phyloP scores from a whole-genome alignment of 2,113 vertebrate genomes.

The Dissostichus mawsoni region DNA sequence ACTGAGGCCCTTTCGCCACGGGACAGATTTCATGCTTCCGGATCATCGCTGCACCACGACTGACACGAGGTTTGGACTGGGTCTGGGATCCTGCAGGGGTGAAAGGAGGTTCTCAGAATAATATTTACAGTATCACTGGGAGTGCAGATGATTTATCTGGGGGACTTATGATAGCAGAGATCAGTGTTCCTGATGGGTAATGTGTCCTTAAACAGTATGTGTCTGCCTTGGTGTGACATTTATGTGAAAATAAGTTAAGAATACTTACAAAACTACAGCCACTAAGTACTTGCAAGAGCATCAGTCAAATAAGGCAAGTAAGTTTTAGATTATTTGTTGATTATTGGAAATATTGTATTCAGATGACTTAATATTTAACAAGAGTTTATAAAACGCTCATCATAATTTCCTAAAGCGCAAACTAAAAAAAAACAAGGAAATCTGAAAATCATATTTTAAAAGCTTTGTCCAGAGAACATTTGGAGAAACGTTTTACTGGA shows the following conservation, averaged over 20 bases:
- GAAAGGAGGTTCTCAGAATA: constrained; percentile 31
- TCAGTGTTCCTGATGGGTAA: constrained; percentile 23
- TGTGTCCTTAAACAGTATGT: constrained; percentile 1
- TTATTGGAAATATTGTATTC: background rate
- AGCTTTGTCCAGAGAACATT: background rate
- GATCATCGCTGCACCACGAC: constrained; percentile 2
- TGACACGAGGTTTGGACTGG: constrained; percentile 39
- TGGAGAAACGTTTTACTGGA: background rate
- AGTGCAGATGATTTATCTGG: constrained; percentile 51
- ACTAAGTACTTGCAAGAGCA: background rate
- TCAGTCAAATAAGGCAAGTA: background rate
- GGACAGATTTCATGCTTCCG: constrained; percentile 55
- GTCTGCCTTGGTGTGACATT: background rate
- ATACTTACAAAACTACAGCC: constrained; percentile 2
- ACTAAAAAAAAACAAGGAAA: background rate
- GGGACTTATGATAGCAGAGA: constrained; percentile 49
- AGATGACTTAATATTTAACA: background rate
- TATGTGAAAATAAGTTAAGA: background rate
- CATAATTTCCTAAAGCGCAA: background rate
- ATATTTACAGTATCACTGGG: constrained; percentile 50
- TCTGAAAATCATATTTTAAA: background rate
- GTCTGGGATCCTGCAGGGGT: constrained; percentile 18
- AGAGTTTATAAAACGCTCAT: background rate
- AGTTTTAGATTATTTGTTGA: background rate
- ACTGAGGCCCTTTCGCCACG: constrained; percentile 30